These are phyloP conservation scores for Tachysurus vachellii DNA, from an alignment of 2,113 vertebrate species.

Conservation along the genomic window DNA sequence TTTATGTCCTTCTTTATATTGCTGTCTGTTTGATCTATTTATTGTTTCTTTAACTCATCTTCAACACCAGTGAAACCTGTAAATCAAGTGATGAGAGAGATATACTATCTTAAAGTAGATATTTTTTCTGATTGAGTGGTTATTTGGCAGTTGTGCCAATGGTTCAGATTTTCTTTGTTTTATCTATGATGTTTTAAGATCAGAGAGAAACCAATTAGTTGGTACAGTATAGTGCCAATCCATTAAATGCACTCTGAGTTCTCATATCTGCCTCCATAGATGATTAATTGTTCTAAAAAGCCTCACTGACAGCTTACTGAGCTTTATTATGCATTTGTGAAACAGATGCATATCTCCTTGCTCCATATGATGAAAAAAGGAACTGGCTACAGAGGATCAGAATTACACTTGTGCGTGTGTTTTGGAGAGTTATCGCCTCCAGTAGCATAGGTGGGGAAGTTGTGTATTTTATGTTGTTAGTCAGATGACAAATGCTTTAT, in stretches of 20 bases:
- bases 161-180: not conserved
- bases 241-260: conserved; percentile 33
- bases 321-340: conserved; percentile 29
- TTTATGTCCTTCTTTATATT: not conserved
- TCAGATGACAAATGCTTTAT: conserved; percentile 7
- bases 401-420: conserved; percentile 21
- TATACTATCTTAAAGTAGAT: not conserved
- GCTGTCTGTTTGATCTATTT: not conserved
- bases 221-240: conserved; percentile 25
- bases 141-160: not conserved
- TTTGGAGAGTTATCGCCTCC: conserved; percentile 26
- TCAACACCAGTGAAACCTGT: not conserved
- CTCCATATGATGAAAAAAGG: conserved; percentile 3
- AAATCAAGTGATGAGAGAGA: not conserved
- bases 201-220: conserved; percentile 12
- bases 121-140: not conserved
- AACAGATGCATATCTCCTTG: conserved; percentile 3
- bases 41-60: not conserved
- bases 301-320: conserved; percentile 34
- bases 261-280: conserved; percentile 36
- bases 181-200: conserved; percentile 33
- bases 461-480: conserved; percentile 9
- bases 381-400: conserved; percentile 16
- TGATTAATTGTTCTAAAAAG: conserved; percentile 42
- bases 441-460: not conserved